These are phyloP conservation scores for Acromyrmex echinatior DNA, from an alignment of 1,140 invertebrate genomes.

Conservation along the genomic window DNA sequence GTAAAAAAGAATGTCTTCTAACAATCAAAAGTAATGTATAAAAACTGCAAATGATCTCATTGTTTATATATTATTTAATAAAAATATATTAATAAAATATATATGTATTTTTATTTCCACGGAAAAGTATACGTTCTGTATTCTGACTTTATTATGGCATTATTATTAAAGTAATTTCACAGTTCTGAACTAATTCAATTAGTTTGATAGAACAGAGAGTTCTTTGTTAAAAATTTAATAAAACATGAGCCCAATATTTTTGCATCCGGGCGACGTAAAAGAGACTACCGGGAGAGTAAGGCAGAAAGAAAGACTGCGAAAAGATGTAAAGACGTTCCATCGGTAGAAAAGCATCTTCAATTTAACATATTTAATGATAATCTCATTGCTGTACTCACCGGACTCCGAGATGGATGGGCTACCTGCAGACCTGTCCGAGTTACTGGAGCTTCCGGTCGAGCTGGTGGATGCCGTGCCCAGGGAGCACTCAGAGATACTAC, in stretches of 20 bases:
- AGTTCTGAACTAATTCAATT: background rate
- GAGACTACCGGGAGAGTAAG: background rate
- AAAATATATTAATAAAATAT: too few relatives aligned
- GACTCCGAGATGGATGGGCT: conserved; percentile 93
- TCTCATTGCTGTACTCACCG: conserved; percentile 88
- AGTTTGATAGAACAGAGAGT: background rate
- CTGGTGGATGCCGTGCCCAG: conserved; percentile 90
- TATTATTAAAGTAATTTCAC: background rate
- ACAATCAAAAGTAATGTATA: background rate
- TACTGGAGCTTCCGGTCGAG: conserved; percentile 89
- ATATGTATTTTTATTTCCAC: background rate
- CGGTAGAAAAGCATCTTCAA: background rate
- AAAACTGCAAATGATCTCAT: too few relatives aligned
- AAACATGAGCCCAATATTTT: background rate
- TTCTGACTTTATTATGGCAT: background rate
- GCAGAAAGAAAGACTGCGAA: background rate
- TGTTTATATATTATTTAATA: background rate
- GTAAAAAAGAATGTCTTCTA: background rate
- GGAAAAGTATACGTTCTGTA: background rate
- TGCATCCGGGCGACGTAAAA: background rate
- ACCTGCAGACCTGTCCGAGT: conserved; percentile 89
- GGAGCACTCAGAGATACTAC: conserved; percentile 92
- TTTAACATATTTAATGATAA: background rate
- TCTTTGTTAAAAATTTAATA: background rate
- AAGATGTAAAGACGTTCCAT: background rate